Conservation (phyloP, 2,113 vertebrate species). For the Protobothrops mucrosquamatus region DNA sequence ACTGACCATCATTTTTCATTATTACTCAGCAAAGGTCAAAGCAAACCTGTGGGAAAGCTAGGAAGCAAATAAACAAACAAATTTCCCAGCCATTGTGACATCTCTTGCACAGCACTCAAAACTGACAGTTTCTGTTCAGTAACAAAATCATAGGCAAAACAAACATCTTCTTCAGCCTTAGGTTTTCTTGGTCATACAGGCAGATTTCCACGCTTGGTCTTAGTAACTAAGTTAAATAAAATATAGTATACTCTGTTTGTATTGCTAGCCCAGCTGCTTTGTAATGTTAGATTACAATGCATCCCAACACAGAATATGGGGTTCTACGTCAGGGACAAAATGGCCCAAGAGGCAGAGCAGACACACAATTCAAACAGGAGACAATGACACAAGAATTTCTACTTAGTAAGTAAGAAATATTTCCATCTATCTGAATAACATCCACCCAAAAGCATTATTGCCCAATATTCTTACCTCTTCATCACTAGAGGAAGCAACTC, state of each 20-base stretch:
- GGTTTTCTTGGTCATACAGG: neutral
- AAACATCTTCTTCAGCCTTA: neutral
- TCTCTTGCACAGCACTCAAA: neutral
- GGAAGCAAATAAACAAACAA: neutral
- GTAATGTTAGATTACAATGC: neutral
- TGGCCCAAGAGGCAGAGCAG: neutral
- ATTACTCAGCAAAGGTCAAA: neutral
- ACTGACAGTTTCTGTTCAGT: neutral
- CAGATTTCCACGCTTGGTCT: neutral
- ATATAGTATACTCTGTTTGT: neutral
- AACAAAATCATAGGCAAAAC: neutral
- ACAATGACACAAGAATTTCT: neutral
- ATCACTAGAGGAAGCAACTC: slow-evolving; percentile 54
- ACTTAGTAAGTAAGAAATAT: neutral
- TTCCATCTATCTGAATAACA: neutral
- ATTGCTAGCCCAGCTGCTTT: neutral
- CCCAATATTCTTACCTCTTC: slow-evolving; percentile 58
- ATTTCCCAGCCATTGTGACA: neutral
- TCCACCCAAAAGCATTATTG: neutral
- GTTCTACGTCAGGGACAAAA: neutral
- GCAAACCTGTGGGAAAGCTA: neutral
- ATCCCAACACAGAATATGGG: neutral
- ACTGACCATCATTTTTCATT: neutral
- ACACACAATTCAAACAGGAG: neutral
- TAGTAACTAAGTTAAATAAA: neutral